These are phyloP conservation scores for Cantharis rustica DNA, from an alignment of 2,888 invertebrate species.

Conservation along the genomic window DNA sequence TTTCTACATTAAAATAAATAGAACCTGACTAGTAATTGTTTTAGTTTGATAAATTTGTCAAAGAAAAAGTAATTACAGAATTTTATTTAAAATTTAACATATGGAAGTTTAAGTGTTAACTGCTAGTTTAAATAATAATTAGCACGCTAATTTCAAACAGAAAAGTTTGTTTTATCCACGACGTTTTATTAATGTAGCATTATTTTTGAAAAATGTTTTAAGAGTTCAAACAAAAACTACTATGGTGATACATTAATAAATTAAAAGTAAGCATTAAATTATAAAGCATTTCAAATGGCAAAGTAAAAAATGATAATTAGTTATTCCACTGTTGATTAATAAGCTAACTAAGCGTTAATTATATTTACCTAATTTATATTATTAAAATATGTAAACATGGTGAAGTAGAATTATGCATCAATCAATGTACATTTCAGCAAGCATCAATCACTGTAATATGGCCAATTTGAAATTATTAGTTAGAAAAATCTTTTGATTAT, in stretches of 20 bases:
- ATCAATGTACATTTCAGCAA: not conserved
- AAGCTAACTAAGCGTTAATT: not conserved
- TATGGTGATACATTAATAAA: not conserved
- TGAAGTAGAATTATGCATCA: not conserved
- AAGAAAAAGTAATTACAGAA: not conserved
- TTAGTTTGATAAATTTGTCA: not conserved
- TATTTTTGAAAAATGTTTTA: not conserved
- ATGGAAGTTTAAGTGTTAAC: not conserved
- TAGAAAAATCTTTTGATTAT: not conserved
- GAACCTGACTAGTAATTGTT: not conserved
- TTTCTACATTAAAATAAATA: not conserved
- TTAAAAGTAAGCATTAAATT: not conserved
- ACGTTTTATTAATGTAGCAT: too few relatives aligned
- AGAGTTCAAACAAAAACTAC: not conserved
- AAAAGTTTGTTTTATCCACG: not conserved
- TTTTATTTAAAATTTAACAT: not conserved
- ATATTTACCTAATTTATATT: not conserved
- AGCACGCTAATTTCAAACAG: not conserved
- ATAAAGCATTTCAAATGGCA: not conserved
- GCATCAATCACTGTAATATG: not conserved
- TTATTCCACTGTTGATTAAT: not conserved
- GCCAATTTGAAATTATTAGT: not conserved
- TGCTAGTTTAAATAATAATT: not conserved
- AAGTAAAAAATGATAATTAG: not conserved
- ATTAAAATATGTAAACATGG: not conserved